These are phyloP conservation scores for Pyrgilauda ruficollis DNA, from an alignment of 2,113 vertebrate genomes.

Conservation along the genomic window DNA sequence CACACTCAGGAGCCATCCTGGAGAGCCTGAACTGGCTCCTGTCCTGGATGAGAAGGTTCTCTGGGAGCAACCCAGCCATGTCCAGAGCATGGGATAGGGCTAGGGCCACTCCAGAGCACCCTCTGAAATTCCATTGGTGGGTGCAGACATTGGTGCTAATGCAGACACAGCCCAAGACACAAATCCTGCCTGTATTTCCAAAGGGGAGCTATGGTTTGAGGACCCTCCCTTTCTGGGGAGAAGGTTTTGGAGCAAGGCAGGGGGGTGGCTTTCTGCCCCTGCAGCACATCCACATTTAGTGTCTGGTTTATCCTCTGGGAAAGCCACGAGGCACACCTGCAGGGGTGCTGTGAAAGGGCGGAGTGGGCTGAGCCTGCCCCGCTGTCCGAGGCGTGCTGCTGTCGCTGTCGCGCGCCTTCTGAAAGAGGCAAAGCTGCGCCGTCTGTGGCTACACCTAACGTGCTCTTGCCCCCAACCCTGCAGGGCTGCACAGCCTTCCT, in stretches of 20 bases:
- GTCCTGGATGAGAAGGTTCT: background rate
- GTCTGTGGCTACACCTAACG: too few relatives aligned
- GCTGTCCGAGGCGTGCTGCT: too few relatives aligned
- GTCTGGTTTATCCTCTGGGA: background rate
- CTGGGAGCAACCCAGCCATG: background rate
- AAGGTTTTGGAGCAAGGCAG: background rate
- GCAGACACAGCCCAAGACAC: background rate
- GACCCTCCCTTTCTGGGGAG: background rate
- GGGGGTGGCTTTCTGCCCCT: background rate
- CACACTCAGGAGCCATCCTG: background rate
- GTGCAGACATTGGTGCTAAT: too few relatives aligned
- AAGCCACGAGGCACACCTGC: background rate
- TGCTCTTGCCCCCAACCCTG: too few relatives aligned
- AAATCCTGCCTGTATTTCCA: background rate
- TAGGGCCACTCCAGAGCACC: background rate
- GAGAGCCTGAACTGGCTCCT: background rate
- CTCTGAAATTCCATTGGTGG: background rate
- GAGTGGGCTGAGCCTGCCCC: too few relatives aligned
- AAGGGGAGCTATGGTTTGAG: background rate
- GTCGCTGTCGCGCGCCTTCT: too few relatives aligned
- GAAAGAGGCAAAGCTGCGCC: too few relatives aligned
- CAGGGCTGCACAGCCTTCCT: too few relatives aligned
- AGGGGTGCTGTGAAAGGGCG: background rate
- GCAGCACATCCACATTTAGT: fast-evolving
- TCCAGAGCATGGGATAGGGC: background rate